A percentile compares a stretch with the other conserved stretches of the same genome.
Conservation (phyloP, 2,797 vertebrate genomes). For the Antennarius maculatus region DNA sequence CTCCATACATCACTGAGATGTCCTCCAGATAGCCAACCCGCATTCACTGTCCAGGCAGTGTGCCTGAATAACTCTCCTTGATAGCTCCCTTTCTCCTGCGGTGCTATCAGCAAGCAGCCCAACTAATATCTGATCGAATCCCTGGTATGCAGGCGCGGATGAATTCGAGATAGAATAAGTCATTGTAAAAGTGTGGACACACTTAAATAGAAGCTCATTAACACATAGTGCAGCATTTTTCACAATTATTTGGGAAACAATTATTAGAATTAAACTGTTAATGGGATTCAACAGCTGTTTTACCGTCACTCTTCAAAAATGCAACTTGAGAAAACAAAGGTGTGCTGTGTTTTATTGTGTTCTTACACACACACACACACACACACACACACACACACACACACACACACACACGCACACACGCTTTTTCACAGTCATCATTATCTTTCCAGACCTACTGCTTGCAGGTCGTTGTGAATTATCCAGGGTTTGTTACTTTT, state of each 20-base stretch:
- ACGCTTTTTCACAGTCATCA: slow-evolving; percentile 47
- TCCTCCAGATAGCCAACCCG: slow-evolving; percentile 77
- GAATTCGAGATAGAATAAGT: slow-evolving; percentile 16
- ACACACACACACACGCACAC: slow-evolving; percentile 15
- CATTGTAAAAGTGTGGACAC: not conserved
- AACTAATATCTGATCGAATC: slow-evolving; percentile 52
- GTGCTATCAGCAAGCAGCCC: slow-evolving; percentile 42
- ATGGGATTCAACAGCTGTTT: too few species aligned
- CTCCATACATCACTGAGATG: slow-evolving; percentile 79
- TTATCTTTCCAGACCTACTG: slow-evolving; percentile 53
- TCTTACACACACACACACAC: slow-evolving; percentile 20
- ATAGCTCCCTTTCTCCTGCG: slow-evolving; percentile 65
- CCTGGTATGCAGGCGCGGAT: slow-evolving; percentile 33
- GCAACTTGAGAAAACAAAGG: not conserved
- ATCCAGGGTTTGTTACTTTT: slow-evolving; percentile 36
- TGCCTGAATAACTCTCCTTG: slow-evolving; percentile 75
- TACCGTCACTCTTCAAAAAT: not conserved
- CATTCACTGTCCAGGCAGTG: slow-evolving; percentile 55
- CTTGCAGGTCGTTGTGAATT: slow-evolving; percentile 61
- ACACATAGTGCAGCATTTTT: not conserved
- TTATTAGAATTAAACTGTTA: not conserved
- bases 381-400: slow-evolving; percentile 26
- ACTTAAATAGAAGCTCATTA: slow-evolving; percentile 3
- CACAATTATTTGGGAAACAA: not conserved
- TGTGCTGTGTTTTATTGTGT: slow-evolving; percentile 32